Percentiles rank a stretch among this genome's conserved stretches.
These are phyloP conservation scores for Spinus olivaceus DNA, from an alignment of 2,797 vertebrate genomes.

Conservation along the genomic window DNA sequence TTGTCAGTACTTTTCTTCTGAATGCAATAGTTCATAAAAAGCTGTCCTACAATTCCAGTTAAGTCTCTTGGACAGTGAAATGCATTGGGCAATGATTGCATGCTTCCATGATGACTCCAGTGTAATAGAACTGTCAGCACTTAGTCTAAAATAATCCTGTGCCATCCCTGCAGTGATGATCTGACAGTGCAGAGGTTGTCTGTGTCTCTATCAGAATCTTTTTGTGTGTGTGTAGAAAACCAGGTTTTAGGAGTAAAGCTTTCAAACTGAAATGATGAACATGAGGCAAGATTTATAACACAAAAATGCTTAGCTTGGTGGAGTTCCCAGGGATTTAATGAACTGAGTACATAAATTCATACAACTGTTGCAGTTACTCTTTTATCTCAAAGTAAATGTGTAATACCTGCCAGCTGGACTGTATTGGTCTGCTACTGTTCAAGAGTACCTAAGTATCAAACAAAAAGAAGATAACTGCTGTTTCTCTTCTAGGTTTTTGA, in stretches of 20 bases:
- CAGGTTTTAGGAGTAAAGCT: neutral
- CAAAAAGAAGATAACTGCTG: neutral
- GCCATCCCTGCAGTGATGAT: neutral
- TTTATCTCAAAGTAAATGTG: neutral
- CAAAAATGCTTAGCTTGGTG: neutral
- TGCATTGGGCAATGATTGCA: neutral
- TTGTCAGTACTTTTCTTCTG: neutral
- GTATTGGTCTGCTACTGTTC: neutral
- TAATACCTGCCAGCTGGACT: neutral
- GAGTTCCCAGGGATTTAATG: neutral
- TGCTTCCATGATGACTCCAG: neutral
- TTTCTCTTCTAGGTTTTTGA: constrained; percentile 87
- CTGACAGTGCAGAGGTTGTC: neutral
- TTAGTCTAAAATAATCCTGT: neutral
- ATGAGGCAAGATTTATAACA: neutral
- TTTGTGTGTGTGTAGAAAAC: neutral
- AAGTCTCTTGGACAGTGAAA: neutral
- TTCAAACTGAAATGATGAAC: neutral
- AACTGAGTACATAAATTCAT: neutral
- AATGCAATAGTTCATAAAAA: neutral
- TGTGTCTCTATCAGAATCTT: neutral
- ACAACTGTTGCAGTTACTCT: neutral
- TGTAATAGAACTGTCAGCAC: neutral
- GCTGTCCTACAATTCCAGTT: neutral
- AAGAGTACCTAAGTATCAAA: neutral